Base-by-base conservation (phyloP, 2,113 vertebrate species). In the Bubo blakistoni region DNA sequence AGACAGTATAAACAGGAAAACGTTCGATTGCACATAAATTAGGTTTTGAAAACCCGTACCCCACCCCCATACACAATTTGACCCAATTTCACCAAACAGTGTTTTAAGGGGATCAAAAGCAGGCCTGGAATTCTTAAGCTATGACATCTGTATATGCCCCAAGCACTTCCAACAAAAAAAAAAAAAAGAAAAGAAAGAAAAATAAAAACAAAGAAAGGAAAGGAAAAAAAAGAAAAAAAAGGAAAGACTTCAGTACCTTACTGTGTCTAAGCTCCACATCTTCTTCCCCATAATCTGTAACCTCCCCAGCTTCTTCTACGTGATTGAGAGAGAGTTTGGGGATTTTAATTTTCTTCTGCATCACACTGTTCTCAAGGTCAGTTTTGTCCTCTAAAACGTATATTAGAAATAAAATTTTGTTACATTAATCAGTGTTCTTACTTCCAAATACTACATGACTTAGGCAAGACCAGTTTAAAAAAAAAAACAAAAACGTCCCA, bases 271-370 rank as follows among this genome's bases (percentile, higher is more conserved):
- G 99, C 89, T 99, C 99, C 98, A 98, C 97, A 98, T 99, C 98
- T 97, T 99, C 99, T 95, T 99, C 99, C 97, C 99, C 99, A 97
- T 99, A 99, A 98, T 98, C 98, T 98, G 99, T 99, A 97, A 97
- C 97, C 96, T 99, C 99, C 97, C 98, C 98, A 94, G 98, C 98
- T 98, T 99, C 99, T 98, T 99, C 99, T 98, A 99, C 72, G 96
- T 99, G 99, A 98, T 98, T 99, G 98, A 98, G 98, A 96, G 99
- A 99, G 97, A 99, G 99, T 98, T 99, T 99, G 98, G 99, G 99
- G 98, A 99, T 99, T 99, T 99, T 99, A 98, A 99, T 99, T 99
- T 99, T 99, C 98, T 99, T 99, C 98, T 99, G 99, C 98, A 99
- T 99, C 98, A 99, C 99, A 98, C 98, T 99, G 97, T 99, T 99